phyloP scores from a whole-genome alignment of 2,797 vertebrate species.

The Clarias laeviceps region DNA sequence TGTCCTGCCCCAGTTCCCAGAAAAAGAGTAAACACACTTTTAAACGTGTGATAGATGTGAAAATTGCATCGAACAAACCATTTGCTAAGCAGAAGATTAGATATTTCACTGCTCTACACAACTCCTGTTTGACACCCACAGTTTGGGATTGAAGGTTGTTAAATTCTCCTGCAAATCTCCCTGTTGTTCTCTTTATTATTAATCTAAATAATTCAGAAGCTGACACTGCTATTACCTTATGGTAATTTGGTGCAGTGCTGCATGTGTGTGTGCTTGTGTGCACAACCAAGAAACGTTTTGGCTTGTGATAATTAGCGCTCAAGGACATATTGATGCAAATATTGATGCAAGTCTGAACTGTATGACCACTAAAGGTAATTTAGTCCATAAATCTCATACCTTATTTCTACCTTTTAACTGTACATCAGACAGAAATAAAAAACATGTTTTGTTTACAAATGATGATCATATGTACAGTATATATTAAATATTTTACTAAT shows the following conservation, averaged over 20 bases:
- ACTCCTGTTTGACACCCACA: background rate
- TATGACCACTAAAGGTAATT: background rate
- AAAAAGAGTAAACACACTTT: background rate
- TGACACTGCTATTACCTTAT: background rate
- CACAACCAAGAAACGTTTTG: slow-evolving; percentile 1
- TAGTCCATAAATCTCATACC: background rate
- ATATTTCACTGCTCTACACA: background rate
- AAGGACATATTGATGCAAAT: slow-evolving; percentile 19
- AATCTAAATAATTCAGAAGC: background rate
- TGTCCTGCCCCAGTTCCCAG: background rate
- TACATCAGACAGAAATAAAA: background rate
- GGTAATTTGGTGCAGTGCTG: background rate
- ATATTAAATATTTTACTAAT: background rate
- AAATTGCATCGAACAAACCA: slow-evolving; percentile 1
- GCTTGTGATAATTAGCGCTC: slow-evolving; percentile 28
- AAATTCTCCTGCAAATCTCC: background rate
- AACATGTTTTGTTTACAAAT: background rate
- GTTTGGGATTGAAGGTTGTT: background rate
- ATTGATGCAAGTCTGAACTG: slow-evolving; percentile 11
- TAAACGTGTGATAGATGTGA: slow-evolving; percentile 6
- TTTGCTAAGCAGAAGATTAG: background rate
- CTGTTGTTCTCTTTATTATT: background rate
- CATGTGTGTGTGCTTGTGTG: background rate
- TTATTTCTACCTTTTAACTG: background rate
- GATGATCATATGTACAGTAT: background rate